These are phyloP conservation scores for Tupiocoris notatus DNA, from an alignment of 2,888 invertebrate species.

Conservation along the genomic window DNA sequence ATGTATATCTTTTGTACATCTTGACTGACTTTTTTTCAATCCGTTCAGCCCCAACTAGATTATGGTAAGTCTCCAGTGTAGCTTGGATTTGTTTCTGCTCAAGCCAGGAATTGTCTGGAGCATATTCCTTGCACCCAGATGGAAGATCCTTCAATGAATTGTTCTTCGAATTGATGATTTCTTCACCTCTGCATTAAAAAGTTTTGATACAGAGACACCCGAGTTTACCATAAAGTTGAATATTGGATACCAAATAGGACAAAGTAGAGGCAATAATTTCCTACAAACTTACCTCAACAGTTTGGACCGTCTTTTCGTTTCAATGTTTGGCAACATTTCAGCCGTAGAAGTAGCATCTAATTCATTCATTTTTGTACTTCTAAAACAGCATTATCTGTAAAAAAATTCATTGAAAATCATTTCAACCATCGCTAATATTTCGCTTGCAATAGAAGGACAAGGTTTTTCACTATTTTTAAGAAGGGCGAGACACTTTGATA, in stretches of 20 bases:
- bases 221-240: too few species aligned
- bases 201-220: too few species aligned
- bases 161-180: constrained; percentile 31
- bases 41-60: constrained; percentile 59
- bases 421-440: too few species aligned
- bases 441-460: too few species aligned
- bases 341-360: neutral
- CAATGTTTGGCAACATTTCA: neutral
- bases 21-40: constrained; percentile 59
- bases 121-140: constrained; percentile 59
- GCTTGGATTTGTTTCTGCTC: constrained; percentile 62
- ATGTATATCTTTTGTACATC: neutral
- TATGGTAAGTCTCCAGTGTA: constrained; percentile 58
- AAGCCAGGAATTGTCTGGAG: constrained; percentile 61
- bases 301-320: neutral
- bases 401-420: too few species aligned
- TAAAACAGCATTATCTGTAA: too few species aligned
- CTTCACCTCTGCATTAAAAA: constrained; percentile 39
- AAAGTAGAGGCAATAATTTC: too few species aligned
- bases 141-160: constrained; percentile 54
- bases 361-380: too few species aligned
- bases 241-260: too few species aligned
- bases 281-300: neutral
- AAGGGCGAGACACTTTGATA: too few species aligned
- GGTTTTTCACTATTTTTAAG: too few species aligned